Conservation (phyloP, 1,140 invertebrate genomes). For the Sinella curviseta region DNA sequence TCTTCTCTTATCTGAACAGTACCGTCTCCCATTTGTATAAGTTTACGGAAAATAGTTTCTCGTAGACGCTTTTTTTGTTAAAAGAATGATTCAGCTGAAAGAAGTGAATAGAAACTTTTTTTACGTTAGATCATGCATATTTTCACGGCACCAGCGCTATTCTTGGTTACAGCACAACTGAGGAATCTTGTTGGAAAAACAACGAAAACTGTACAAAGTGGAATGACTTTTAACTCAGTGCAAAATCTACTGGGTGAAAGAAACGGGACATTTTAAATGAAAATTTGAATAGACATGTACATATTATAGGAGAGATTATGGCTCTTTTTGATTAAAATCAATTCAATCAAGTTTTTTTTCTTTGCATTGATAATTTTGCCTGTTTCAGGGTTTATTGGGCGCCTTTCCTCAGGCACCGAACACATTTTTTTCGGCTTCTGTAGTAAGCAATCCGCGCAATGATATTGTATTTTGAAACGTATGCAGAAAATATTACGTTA, state of each 20-base stretch:
- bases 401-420: too few species aligned
- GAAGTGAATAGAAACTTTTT: background rate
- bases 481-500: too few species aligned
- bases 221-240: background rate
- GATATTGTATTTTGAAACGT: too few species aligned
- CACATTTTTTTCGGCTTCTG: too few species aligned
- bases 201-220: background rate
- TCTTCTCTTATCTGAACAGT: too few species aligned
- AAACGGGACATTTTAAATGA: background rate
- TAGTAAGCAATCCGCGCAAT: too few species aligned
- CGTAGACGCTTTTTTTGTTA: too few species aligned
- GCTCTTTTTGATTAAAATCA: background rate
- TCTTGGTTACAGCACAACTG: background rate
- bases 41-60: too few species aligned
- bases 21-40: too few species aligned
- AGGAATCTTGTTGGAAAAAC: background rate
- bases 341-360: constrained; percentile 1
- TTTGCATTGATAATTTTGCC: too few species aligned
- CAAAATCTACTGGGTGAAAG: background rate
- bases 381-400: too few species aligned
- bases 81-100: background rate
- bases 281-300: background rate
- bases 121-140: background rate
- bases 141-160: background rate
- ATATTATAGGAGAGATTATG: background rate